A percentile compares a stretch with the other conserved stretches of the same genome.
Conservation (phyloP, 2,888 invertebrate genomes). For the Acronicta leporina region DNA sequence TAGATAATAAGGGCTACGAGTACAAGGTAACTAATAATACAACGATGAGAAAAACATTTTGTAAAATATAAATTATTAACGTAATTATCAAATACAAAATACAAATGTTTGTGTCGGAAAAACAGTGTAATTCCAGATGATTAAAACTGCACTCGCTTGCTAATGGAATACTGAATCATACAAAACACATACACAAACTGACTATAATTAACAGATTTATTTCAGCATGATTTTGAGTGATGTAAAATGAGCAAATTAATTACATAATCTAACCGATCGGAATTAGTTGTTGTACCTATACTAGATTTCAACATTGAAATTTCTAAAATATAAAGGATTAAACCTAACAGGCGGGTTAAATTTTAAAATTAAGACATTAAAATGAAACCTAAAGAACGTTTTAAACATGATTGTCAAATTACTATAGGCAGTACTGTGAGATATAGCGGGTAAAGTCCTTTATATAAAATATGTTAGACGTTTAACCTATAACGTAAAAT, state of each 20-base stretch:
- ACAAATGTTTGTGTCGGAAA: slow-evolving; percentile 5
- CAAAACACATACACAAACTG: slow-evolving; percentile 14
- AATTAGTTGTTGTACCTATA: background rate
- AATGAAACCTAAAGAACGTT: no score
- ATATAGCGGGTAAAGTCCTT: background rate
- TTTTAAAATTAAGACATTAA: no score
- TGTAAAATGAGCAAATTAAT: slow-evolving; percentile 11
- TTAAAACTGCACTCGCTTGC: slow-evolving; percentile 5
- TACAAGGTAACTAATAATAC: no score
- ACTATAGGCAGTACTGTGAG: no score
- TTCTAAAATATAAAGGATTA: no score
- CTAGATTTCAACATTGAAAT: no score
- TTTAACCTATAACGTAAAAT: slow-evolving; percentile 42
- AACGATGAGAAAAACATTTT: no score
- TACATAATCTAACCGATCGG: background rate
- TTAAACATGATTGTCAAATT: no score
- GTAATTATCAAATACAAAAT: no score
- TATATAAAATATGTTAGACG: background rate
- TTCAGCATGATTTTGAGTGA: slow-evolving; percentile 8
- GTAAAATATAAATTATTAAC: no score
- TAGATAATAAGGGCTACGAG: no score
- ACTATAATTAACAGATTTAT: slow-evolving; percentile 25
- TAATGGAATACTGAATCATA: slow-evolving; percentile 23
- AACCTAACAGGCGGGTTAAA: no score
- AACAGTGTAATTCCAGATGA: slow-evolving; percentile 4